Base-by-base conservation (phyloP, 2,888 invertebrate genomes). In the Bugula neritina region DNA sequence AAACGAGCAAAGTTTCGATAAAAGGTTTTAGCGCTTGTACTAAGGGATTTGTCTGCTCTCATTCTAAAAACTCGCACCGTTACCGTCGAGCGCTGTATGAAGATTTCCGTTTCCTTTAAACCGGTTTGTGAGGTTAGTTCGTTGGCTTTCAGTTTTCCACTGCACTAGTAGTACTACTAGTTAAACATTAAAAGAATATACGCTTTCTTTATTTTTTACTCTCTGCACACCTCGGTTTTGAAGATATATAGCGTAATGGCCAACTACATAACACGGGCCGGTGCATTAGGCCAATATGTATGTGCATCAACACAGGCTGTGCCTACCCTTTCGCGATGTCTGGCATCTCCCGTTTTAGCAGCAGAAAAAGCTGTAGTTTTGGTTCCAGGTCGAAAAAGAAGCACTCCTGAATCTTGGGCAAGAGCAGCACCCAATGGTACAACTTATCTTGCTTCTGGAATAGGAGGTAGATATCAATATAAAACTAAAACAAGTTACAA, bases 251-350 rank as follows among this genome's bases (percentile, higher is more conserved):
- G n/a, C n/a, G n/a, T n/a, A 73, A 75, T 73, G 74, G 73, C 73
- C 35, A 74, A 69, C 43, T 73, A 71, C 23, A 71, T 74, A 25
- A 71, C 72, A 23, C 69, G 73, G 35, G 57, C 73, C n/a, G 71
- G 72, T 71, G 73, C 72, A 31, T 57, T 75, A 52, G 54, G 72
- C 55, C 74, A 73, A 34, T 72, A 63, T 27, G 58, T 75, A 23
- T 55, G 77, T 52, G 80, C 80, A 31, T 76, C 77, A 27, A 74
- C 76, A 34, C 78, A 79, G 71, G 73, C 78, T 54, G 76, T 79
- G 27, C 77, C 80, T 10, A 75, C 73, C 29, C 71, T 74, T 3
- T 35, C 76, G 27, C 74, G 75, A 35, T 77, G 77, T 29, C 52
- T 75, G n/a, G 71, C 75, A 55, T 75, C 76, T 23, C 74, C 75